Base-by-base conservation (phyloP, 1,140 invertebrate genomes). In the Drosophila kohkoa region DNA sequence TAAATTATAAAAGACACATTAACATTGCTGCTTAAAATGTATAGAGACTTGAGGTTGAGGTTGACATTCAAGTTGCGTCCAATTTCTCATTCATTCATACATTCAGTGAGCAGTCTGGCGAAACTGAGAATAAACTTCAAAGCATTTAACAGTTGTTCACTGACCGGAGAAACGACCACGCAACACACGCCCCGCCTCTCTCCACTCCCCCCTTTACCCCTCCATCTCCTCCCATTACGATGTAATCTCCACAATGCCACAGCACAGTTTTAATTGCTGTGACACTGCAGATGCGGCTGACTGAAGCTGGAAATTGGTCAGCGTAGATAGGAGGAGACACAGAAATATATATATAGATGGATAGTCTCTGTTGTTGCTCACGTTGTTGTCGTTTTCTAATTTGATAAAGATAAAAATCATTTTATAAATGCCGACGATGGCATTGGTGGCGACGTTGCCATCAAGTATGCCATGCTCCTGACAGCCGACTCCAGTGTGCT, bases 321-420 rank as follows among this genome's bases (percentile, higher is more conserved):
- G 46, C 30, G 58, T 25, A 25, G 76, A 48, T 69, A 69, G n/a
- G 55, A 25, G 28, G 8, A 8, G 3, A 6, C 25, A 20, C 7
- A 6, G 41, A 13, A 57, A 69, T 49, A 54, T 35, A 35, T 48
- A 28, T 10, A 32, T 32, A 32, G 32, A 32, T 7, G 2, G 35
- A 38, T 38, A 35, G 68, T 15, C 25, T n/a, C 55, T 51, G 67
- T 49, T 52, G 55, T 62, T 62, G 49, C 66, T 69, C 59, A 59
- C 63, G 28, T 43, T 73, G 41, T 55, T 69, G 65, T 79, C 63
- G 59, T 72, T 80, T 52, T 75, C 79, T 77, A 80, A 80, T 88
- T 82, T 80, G 62, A 81, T 88, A 83, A 83, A 83, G 83, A 89
- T 88, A 89, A 89, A 88, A 88, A 88, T 88, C 83, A 88, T 83